Conservation (phyloP, 37 sponge, comb jelly and placozoan species). For the Cliona cf. orientalis region DNA sequence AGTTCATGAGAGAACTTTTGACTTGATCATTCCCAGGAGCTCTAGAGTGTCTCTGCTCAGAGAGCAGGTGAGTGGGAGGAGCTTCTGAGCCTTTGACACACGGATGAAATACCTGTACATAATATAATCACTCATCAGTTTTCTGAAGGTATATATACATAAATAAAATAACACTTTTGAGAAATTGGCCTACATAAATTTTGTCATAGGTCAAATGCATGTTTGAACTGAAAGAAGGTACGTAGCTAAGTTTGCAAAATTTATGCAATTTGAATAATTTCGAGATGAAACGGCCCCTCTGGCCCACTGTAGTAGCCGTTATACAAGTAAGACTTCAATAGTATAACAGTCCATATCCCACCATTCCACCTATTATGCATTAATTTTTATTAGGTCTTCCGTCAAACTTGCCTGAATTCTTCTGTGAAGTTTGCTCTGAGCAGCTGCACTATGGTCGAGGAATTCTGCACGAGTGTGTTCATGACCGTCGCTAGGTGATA, state of each 20-base stretch:
- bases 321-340: background rate
- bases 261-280: too few relatives aligned
- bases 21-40: conserved; percentile 24
- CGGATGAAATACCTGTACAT: conserved; percentile 40
- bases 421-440: conserved; percentile 31
- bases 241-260: too few relatives aligned
- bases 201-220: too few relatives aligned
- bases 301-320: background rate
- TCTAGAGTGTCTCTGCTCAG: conserved; percentile 20
- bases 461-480: conserved; percentile 9
- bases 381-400: too few relatives aligned
- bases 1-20: conserved; percentile 1
- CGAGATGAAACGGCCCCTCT: too few relatives aligned
- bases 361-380: background rate
- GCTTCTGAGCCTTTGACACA: conserved; percentile 2
- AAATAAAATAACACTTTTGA: background rate
- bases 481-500: conserved; percentile 8
- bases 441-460: conserved; percentile 8
- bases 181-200: too few relatives aligned
- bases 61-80: conserved; percentile 8
- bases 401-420: conserved; percentile 47
- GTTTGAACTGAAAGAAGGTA: too few relatives aligned
- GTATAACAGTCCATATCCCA: background rate
- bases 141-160: background rate
- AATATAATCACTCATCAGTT: too few relatives aligned